A percentile compares a stretch with the other conserved stretches of the same genome.
phyloP scores from a whole-genome alignment of 2,888 invertebrate genomes.

The Sinohyriopsis cumingii region DNA sequence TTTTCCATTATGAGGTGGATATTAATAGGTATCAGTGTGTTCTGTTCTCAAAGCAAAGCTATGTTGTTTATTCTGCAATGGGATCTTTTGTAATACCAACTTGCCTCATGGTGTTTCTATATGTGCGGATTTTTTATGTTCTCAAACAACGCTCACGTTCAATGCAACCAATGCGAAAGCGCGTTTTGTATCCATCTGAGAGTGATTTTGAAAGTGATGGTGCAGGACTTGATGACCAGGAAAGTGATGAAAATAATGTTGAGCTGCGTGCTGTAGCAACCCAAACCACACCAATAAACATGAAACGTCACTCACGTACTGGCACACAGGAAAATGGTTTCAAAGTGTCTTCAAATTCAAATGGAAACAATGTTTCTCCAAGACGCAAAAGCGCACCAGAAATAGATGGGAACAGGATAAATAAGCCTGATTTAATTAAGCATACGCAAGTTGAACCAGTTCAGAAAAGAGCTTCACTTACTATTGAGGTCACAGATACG shows the following conservation, averaged over 20 bases:
- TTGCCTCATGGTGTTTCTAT: slow-evolving; percentile 68
- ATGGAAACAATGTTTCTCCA: no score
- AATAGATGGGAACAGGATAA: no score
- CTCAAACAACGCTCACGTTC: slow-evolving; percentile 60
- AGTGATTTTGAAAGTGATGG: slow-evolving; percentile 46
- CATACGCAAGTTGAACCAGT: no score
- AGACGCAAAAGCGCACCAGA: no score
- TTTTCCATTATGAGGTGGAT: slow-evolving; percentile 50
- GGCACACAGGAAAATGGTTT: no score
- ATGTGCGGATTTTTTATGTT: slow-evolving; percentile 69
- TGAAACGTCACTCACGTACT: slow-evolving; percentile 3
- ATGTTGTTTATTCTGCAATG: slow-evolving; percentile 70
- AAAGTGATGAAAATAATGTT: slow-evolving; percentile 34
- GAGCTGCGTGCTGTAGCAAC: slow-evolving; percentile 34
- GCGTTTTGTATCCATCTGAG: slow-evolving; percentile 36
- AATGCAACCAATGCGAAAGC: slow-evolving; percentile 44
- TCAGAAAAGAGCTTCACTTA: no score
- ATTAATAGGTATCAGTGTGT: slow-evolving; percentile 64
- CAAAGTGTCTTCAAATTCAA: no score
- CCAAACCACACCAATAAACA: slow-evolving; percentile 32
- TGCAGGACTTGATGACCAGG: slow-evolving; percentile 20
- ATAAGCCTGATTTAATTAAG: no score
- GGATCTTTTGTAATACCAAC: slow-evolving; percentile 71
- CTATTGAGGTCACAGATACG: no score
- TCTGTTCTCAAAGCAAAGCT: slow-evolving; percentile 67